These are phyloP conservation scores for Stratiomys singularior DNA, from an alignment of 2,888 invertebrate genomes.

Conservation along the genomic window DNA sequence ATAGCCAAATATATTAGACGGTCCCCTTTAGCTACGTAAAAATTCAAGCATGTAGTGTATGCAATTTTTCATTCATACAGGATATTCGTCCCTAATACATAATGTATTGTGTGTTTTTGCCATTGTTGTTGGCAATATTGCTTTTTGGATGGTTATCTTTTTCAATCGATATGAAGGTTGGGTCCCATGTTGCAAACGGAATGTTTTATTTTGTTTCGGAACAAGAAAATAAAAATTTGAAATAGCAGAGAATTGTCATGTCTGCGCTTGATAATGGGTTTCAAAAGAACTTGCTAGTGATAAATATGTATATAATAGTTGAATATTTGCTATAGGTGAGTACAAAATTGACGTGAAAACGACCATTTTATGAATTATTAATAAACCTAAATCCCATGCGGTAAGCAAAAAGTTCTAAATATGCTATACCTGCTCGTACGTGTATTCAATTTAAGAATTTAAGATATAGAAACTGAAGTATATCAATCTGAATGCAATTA, in stretches of 20 bases:
- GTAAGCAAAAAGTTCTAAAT: too few species aligned
- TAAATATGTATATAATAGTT: too few species aligned
- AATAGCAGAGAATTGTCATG: background rate
- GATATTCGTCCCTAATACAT: constrained; percentile 7
- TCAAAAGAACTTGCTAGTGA: background rate
- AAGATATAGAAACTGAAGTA: too few species aligned
- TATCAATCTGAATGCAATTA: too few species aligned
- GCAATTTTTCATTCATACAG: constrained; percentile 13
- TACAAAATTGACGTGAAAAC: too few species aligned
- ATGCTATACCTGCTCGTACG: too few species aligned
- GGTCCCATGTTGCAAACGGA: background rate
- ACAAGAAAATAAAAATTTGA: too few species aligned
- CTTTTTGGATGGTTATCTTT: constrained; percentile 7
- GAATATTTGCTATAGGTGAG: too few species aligned
- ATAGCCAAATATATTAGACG: background rate
- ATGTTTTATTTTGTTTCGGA: background rate
- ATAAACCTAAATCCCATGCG: too few species aligned
- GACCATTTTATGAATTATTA: too few species aligned
- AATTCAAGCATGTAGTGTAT: background rate
- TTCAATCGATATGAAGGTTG: background rate
- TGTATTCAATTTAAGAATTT: too few species aligned
- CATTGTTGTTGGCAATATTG: background rate
- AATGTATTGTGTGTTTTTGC: background rate
- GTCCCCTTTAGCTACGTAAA: background rate
- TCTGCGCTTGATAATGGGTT: background rate